Conservation (phyloP, 2,797 vertebrate species). For the Lepilemur ruficaudatus region DNA sequence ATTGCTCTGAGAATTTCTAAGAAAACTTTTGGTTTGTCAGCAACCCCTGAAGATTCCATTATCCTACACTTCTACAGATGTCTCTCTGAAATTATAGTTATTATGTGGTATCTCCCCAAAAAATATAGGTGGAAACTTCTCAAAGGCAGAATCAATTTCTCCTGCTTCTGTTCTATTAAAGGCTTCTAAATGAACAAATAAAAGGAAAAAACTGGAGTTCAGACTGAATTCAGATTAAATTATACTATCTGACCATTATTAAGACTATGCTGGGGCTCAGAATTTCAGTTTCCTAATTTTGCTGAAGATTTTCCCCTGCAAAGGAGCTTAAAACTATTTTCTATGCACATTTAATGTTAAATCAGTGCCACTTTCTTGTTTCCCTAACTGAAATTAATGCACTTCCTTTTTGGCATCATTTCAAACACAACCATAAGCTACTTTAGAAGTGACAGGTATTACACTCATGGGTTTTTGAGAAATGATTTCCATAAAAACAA, state of each 20-base stretch:
- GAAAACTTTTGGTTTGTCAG: neutral
- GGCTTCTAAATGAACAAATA: neutral
- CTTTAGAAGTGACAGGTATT: neutral
- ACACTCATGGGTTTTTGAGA: neutral
- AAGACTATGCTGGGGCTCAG: neutral
- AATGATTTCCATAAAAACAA: conserved; percentile 34
- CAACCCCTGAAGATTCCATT: neutral
- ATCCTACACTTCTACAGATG: neutral
- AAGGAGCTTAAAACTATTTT: neutral
- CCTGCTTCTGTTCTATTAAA: neutral
- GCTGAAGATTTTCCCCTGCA: neutral
- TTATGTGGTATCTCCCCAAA: neutral
- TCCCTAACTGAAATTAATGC: conserved; percentile 7
- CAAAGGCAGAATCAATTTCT: neutral
- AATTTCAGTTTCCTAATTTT: conserved; percentile 35
- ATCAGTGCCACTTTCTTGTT: neutral
- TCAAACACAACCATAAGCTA: conserved; percentile 19
- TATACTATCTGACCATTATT: neutral
- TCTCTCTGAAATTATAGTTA: neutral
- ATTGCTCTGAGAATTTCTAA: neutral
- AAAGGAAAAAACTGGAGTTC: neutral
- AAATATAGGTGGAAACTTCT: neutral
- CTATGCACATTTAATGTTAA: neutral
- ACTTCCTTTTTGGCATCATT: conserved; percentile 33
- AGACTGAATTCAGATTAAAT: neutral